A percentile compares a stretch with the other conserved stretches of the same genome.
Conservation (phyloP, 2,113 vertebrate species). For the Rhodinocichla rosea region DNA sequence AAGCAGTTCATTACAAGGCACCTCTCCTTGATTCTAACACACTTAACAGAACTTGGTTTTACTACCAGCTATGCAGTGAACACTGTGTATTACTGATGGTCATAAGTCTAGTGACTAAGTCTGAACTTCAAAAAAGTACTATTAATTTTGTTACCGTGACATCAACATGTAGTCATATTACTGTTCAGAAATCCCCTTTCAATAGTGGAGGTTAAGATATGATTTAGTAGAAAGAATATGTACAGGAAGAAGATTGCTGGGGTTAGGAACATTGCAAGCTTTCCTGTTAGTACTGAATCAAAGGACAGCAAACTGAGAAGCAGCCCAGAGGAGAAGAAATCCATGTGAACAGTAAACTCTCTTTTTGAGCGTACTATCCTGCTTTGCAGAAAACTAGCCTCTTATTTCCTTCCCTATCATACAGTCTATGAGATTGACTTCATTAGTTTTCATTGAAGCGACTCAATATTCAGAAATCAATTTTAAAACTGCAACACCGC, state of each 20-base stretch:
- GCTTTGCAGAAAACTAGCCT: not conserved
- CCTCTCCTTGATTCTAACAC: not conserved
- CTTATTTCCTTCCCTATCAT: not conserved
- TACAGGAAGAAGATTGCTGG: not conserved
- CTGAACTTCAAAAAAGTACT: not conserved
- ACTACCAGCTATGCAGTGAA: not conserved
- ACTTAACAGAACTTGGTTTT: not conserved
- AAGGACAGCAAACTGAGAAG: not conserved
- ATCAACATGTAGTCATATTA: not conserved
- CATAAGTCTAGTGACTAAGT: not conserved
- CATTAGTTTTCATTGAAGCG: not conserved
- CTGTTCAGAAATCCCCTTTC: not conserved
- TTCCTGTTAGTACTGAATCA: not conserved
- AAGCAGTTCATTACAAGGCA: not conserved
- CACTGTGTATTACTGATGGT: not conserved
- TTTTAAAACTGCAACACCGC: not conserved
- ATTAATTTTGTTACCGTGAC: not conserved
- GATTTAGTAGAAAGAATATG: not conserved
- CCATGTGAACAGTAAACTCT: not conserved
- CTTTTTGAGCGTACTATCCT: not conserved
- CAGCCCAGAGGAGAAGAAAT: not conserved
- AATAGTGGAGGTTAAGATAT: not conserved
- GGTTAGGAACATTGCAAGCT: not conserved
- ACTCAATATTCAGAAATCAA: not conserved
- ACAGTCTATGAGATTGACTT: not conserved